A percentile compares a stretch with the other conserved stretches of the same genome.
These are phyloP conservation scores for Heliconius charithonia DNA, from an alignment of 2,888 invertebrate species.

Conservation along the genomic window DNA sequence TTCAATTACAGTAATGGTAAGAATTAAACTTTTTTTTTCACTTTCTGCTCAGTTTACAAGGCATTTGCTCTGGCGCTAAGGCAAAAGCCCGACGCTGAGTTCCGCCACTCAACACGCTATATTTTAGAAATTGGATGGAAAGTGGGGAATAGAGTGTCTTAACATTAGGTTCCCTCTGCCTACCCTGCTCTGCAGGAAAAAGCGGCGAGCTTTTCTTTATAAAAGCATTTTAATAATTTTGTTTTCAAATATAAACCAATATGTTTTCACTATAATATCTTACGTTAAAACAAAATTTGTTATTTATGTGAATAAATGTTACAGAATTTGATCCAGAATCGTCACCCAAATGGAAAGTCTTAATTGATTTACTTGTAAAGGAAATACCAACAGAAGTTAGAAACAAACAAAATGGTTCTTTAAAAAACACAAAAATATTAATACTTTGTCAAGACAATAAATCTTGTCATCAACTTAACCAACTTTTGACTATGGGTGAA, in stretches of 20 bases:
- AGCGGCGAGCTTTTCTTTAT: no score
- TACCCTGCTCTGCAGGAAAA: no score
- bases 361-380: slow-evolving; percentile 89
- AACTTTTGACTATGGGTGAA: slow-evolving; percentile 86
- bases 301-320: background rate
- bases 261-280: background rate
- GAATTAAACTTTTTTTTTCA: no score
- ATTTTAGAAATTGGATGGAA: no score
- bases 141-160: no score
- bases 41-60: no score
- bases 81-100: no score
- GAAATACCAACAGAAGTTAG: slow-evolving; percentile 92
- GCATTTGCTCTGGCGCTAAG: no score
- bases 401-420: slow-evolving; percentile 64
- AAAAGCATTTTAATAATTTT: no score
- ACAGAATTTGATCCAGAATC: slow-evolving; percentile 91
- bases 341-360: slow-evolving; percentile 94
- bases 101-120: no score
- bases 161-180: no score
- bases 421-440: slow-evolving; percentile 87
- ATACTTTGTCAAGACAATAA: slow-evolving; percentile 92
- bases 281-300: background rate
- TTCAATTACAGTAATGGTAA: slow-evolving; percentile 87
- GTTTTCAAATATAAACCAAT: no score
- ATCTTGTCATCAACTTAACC: slow-evolving; percentile 92